These are phyloP conservation scores for Lysandra coridon DNA, from an alignment of 2,888 invertebrate genomes.

Conservation along the genomic window DNA sequence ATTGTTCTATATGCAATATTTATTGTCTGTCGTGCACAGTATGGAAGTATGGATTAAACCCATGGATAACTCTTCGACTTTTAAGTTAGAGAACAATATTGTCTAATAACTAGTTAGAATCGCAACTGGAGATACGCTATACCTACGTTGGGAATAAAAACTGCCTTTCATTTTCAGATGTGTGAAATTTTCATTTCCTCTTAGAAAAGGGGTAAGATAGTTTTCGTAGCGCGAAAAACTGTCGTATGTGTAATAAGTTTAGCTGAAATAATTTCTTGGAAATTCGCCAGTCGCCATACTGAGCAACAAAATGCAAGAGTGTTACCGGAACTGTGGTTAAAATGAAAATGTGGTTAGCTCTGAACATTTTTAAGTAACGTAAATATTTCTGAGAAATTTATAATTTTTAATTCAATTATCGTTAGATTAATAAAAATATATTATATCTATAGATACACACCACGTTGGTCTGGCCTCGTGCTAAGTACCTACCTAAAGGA, in stretches of 20 bases:
- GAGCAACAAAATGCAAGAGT: neutral
- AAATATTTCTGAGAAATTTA: neutral
- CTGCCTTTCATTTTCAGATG: neutral
- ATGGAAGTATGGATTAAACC: no score
- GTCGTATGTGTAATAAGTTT: neutral
- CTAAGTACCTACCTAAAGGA: no score
- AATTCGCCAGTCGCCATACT: neutral
- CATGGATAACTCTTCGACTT: no score
- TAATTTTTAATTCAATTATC: neutral
- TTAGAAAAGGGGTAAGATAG: neutral
- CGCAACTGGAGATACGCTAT: neutral
- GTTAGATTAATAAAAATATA: no score
- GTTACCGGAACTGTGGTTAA: neutral
- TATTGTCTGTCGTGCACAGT: no score
- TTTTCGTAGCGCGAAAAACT: neutral
- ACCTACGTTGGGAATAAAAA: neutral
- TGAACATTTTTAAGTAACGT: neutral
- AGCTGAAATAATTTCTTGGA: slow-evolving; percentile 12
- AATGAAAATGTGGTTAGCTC: neutral
- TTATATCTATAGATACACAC: no score
- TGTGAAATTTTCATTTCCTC: neutral
- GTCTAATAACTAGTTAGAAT: no score
- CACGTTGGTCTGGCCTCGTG: no score
- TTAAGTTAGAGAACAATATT: no score
- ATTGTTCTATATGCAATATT: no score